A percentile compares a stretch with the other conserved stretches of the same genome.
phyloP scores from a whole-genome alignment of 2,113 vertebrate species.

The Dolichallabes microphthalmus region DNA sequence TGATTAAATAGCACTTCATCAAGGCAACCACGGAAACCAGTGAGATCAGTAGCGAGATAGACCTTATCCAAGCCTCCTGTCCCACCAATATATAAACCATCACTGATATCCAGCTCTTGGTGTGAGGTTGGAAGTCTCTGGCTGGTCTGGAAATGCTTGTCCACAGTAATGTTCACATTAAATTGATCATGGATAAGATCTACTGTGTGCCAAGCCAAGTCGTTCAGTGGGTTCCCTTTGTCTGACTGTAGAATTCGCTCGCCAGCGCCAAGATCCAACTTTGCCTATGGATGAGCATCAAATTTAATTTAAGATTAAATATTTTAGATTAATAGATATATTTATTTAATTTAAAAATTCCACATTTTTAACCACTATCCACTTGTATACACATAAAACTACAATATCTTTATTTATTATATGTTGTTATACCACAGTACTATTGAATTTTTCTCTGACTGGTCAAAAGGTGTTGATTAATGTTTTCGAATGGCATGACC shows the following conservation, averaged over 20 bases:
- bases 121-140: constrained; percentile 63
- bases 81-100: constrained; percentile 80
- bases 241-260: constrained; percentile 76
- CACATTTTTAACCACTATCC: neutral
- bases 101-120: constrained; percentile 69
- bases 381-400: neutral
- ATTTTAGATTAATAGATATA: constrained; percentile 7
- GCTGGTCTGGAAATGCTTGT: constrained; percentile 73
- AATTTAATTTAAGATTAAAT: neutral
- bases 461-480: neutral
- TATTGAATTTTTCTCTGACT: neutral
- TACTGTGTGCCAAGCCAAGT: constrained; percentile 83
- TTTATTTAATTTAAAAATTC: neutral
- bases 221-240: constrained; percentile 74
- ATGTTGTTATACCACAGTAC: neutral
- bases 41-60: constrained; percentile 67
- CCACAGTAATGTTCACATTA: constrained; percentile 74
- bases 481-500: neutral
- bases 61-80: constrained; percentile 69
- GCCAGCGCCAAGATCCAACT: constrained; percentile 75
- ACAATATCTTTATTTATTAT: neutral
- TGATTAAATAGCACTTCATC: constrained; percentile 82
- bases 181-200: constrained; percentile 69
- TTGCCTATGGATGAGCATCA: constrained; percentile 67
- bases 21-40: constrained; percentile 81